Evolutionary conservation across 1,140 invertebrate species (phyloP).

Genomic region (Drosophila subobscura): DNA sequence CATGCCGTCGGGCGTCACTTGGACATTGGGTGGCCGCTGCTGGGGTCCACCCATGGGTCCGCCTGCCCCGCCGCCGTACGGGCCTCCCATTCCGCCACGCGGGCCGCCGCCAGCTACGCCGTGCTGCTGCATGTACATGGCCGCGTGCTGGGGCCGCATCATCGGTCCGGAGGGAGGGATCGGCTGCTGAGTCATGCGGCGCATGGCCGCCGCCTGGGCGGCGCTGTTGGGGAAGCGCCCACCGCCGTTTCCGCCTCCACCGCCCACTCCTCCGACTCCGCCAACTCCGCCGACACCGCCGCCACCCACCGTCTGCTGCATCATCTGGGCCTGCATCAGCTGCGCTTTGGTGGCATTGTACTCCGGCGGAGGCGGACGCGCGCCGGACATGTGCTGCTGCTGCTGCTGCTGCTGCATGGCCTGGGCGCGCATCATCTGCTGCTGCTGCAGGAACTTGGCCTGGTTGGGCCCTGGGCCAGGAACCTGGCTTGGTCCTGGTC

Average conservation of each 20-base stretch:
- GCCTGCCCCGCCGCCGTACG: constrained; percentile 70
- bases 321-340: constrained; percentile 85
- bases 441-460: constrained; percentile 86
- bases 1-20: constrained; percentile 85
- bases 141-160: constrained; percentile 87
- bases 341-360: constrained; percentile 88
- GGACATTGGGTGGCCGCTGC: constrained; percentile 84
- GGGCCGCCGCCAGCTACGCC: constrained; percentile 70
- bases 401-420: constrained; percentile 84
- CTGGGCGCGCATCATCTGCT: constrained; percentile 82
- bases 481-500: constrained; percentile 9
- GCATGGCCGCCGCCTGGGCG: constrained; percentile 85
- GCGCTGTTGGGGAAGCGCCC: constrained; percentile 79
- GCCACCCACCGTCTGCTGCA: constrained; percentile 84
- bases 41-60: constrained; percentile 75
- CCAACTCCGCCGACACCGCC: constrained; percentile 55
- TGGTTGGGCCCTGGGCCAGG: constrained; percentile 84
- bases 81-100: constrained; percentile 84
- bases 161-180: constrained; percentile 89
- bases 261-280: constrained; percentile 84
- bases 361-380: constrained; percentile 89
- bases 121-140: constrained; percentile 84
- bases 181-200: constrained; percentile 87
- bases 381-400: constrained; percentile 84
- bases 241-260: constrained; percentile 79